Evolutionary conservation across 1,140 invertebrate genomes (phyloP).

Genomic region (Lycorma delicatula): DNA sequence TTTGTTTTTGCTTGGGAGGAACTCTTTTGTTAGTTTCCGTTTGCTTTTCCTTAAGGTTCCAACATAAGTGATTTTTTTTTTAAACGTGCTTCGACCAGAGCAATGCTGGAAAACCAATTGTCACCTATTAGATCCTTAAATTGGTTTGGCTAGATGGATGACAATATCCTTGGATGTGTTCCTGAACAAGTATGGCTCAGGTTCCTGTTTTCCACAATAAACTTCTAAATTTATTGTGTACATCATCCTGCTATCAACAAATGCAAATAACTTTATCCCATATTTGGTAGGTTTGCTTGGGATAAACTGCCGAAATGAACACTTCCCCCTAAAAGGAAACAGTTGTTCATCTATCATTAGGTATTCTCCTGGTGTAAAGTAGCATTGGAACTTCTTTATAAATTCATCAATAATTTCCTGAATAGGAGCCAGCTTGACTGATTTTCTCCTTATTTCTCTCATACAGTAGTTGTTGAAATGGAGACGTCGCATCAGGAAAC

Average conservation of each 20-base stretch:
- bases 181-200: conserved; percentile 28
- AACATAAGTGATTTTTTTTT: conserved; percentile 32
- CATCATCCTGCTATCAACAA: conserved; percentile 28
- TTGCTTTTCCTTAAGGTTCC: conserved; percentile 28
- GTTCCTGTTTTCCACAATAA: conserved; percentile 33
- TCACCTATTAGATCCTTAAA: conserved; percentile 23
- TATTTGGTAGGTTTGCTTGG: conserved; percentile 27
- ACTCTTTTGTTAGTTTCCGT: conserved; percentile 9
- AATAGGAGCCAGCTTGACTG: conserved; percentile 34
- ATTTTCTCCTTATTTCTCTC: conserved; percentile 27
- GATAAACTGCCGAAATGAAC: conserved; percentile 31
- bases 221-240: conserved; percentile 33
- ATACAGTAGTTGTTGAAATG: conserved; percentile 31
- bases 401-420: conserved; percentile 31
- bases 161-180: conserved; percentile 29
- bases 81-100: conserved; percentile 20
- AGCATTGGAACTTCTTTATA: conserved; percentile 22
- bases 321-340: conserved; percentile 34
- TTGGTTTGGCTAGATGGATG: conserved; percentile 18
- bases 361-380: conserved; percentile 29
- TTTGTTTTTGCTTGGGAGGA: background rate
- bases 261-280: conserved; percentile 29
- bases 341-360: conserved; percentile 38
- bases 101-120: conserved; percentile 27
- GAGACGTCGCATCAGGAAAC: conserved; percentile 32